Evolutionary conservation across 2,797 vertebrate species (phyloP).

Genomic region (Vipera latastei): DNA sequence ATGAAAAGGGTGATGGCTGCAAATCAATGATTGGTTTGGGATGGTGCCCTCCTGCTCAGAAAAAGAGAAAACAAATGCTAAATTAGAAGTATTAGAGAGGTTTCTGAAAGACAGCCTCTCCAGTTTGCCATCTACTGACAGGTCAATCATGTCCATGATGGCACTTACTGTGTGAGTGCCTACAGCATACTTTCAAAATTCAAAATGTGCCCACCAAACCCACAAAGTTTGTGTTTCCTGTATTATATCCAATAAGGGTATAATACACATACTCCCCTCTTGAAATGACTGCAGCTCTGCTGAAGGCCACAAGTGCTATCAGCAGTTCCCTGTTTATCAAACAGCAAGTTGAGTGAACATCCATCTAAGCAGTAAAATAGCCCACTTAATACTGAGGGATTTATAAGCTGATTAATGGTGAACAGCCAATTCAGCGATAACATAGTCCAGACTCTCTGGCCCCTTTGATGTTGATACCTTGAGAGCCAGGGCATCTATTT

Average conservation of each 20-base stretch:
- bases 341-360: conserved; percentile 9
- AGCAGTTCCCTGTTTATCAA: conserved; percentile 15
- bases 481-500: conserved; percentile 56
- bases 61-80: not conserved
- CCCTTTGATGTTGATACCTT: conserved; percentile 56
- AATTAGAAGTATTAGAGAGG: not conserved
- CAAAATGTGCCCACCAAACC: not conserved
- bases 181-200: not conserved
- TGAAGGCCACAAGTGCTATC: conserved; percentile 26
- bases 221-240: not conserved
- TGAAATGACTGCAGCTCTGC: not conserved
- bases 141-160: not conserved
- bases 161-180: too few relatives aligned
- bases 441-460: conserved; percentile 44
- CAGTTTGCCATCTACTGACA: not conserved
- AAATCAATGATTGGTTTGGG: not conserved
- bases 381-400: conserved; percentile 20
- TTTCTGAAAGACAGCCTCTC: not conserved
- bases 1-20: not conserved
- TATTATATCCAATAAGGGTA: conserved; percentile 16
- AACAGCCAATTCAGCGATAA: conserved; percentile 46
- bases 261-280: not conserved
- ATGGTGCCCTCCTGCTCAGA: not conserved
- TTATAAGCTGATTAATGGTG: conserved; percentile 41
- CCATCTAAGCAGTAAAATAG: conserved; percentile 9